Evolutionary conservation across 2,797 vertebrate genomes (phyloP).

Genomic region (Lacerta viridis): DNA sequence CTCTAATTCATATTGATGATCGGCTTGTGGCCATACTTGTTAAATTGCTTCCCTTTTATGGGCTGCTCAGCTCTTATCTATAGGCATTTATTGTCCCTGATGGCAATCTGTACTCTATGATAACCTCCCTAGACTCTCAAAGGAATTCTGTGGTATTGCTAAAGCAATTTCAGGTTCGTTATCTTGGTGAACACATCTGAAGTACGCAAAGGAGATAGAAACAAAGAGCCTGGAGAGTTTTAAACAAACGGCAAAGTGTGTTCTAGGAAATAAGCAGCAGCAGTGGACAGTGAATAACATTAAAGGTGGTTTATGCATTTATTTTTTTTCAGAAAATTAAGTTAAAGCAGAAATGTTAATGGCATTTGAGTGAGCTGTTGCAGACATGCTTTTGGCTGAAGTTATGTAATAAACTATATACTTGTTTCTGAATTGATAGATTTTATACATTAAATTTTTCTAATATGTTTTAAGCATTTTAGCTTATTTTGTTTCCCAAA

Average conservation of each 20-base stretch:
- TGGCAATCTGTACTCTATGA: slow-evolving; percentile 68
- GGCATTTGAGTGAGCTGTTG: background rate
- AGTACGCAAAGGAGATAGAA: slow-evolving; percentile 10
- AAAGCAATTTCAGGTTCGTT: slow-evolving; percentile 71
- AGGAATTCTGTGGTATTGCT: slow-evolving; percentile 72
- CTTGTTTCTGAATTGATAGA: background rate
- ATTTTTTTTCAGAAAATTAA: background rate
- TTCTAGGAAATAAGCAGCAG: slow-evolving; percentile 35
- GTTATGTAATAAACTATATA: background rate
- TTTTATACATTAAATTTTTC: background rate
- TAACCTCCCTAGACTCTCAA: slow-evolving; percentile 59
- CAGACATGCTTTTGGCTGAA: background rate
- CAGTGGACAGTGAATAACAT: background rate
- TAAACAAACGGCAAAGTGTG: slow-evolving; percentile 23
- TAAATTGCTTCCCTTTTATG: slow-evolving; percentile 60
- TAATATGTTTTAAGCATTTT: background rate
- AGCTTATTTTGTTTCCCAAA: background rate
- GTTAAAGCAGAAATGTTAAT: background rate
- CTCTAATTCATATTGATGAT: slow-evolving; percentile 55
- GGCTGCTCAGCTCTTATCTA: slow-evolving; percentile 51
- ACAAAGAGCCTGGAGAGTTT: background rate
- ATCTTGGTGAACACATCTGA: background rate
- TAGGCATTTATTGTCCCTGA: slow-evolving; percentile 69
- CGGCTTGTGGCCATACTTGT: slow-evolving; percentile 47
- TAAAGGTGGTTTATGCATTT: slow-evolving; percentile 7